A percentile compares a stretch with the other conserved stretches of the same genome.
Conservation (phyloP, 2,797 vertebrate genomes). For the Centroberyx gerrardi region DNA sequence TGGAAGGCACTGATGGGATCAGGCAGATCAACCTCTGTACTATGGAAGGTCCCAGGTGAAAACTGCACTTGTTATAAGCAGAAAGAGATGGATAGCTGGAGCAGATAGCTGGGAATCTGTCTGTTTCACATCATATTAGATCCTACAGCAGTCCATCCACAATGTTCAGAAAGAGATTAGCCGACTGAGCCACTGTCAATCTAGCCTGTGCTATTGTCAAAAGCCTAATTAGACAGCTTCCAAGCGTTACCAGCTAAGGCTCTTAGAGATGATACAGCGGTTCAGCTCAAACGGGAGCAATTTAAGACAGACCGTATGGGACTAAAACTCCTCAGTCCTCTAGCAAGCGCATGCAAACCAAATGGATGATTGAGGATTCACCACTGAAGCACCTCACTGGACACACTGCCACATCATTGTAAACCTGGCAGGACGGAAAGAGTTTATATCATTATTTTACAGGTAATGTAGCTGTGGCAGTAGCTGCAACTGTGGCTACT, state of each 20-base stretch:
- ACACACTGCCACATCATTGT: constrained; percentile 6
- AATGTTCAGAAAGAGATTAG: constrained; percentile 45
- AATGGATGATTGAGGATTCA: not conserved
- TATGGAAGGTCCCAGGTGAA: constrained; percentile 57
- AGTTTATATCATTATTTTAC: constrained; percentile 7
- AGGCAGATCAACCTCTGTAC: constrained; percentile 38
- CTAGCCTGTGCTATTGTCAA: constrained; percentile 40
- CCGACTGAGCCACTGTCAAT: constrained; percentile 48
- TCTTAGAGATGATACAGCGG: constrained; percentile 14
- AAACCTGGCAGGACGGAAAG: not conserved
- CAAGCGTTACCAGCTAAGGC: constrained; percentile 5
- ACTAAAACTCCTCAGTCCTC: constrained; percentile 17
- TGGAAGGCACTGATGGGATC: constrained; percentile 53
- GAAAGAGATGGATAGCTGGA: constrained; percentile 36
- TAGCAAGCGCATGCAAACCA: not conserved
- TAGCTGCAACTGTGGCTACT: constrained; percentile 15
- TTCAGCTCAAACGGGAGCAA: constrained; percentile 35
- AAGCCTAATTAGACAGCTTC: constrained; percentile 50
- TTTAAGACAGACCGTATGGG: constrained; percentile 38
- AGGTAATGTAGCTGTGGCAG: constrained; percentile 11
- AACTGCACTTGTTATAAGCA: constrained; percentile 50
- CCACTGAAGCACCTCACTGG: not conserved
- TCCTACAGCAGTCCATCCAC: constrained; percentile 45
- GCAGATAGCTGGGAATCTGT: constrained; percentile 21
- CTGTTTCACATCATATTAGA: constrained; percentile 53